A percentile compares a stretch with the other conserved stretches of the same genome.
Evolutionary conservation across 2,797 vertebrate species (phyloP).

Genomic region (Darevskia nairensis): DNA sequence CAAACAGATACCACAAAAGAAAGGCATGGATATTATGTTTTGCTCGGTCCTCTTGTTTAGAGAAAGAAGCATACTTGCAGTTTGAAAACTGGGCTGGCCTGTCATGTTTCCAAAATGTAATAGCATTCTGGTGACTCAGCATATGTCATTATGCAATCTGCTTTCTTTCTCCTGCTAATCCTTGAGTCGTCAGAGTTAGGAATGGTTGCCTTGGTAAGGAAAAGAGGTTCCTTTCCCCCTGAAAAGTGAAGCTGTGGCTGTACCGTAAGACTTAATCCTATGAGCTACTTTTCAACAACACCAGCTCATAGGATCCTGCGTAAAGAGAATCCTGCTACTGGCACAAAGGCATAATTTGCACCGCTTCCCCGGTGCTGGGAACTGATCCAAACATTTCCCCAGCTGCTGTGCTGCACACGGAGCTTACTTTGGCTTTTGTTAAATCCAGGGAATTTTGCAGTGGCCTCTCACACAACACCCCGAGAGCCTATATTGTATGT

Average conservation of each 20-base stretch:
- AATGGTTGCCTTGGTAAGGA: background rate
- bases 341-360: background rate
- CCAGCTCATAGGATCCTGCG: background rate
- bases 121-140: background rate
- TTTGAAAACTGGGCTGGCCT: slow-evolving; percentile 9
- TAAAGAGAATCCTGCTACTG: background rate
- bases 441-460: background rate
- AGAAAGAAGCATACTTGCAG: slow-evolving; percentile 52
- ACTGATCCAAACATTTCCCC: background rate
- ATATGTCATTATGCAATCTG: background rate
- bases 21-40: slow-evolving; percentile 40
- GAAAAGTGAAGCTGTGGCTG: background rate
- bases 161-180: background rate
- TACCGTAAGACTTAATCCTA: background rate
- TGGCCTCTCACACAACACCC: background rate
- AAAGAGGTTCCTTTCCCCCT: background rate
- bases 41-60: slow-evolving; percentile 44
- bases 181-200: background rate
- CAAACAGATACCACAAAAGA: background rate
- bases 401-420: background rate
- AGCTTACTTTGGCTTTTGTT: background rate
- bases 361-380: background rate
- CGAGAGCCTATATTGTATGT: background rate
- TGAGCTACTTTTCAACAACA: background rate
- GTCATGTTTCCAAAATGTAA: background rate